Conservation (phyloP, 2,797 vertebrate species). For the Steatocranus sp. region DNA sequence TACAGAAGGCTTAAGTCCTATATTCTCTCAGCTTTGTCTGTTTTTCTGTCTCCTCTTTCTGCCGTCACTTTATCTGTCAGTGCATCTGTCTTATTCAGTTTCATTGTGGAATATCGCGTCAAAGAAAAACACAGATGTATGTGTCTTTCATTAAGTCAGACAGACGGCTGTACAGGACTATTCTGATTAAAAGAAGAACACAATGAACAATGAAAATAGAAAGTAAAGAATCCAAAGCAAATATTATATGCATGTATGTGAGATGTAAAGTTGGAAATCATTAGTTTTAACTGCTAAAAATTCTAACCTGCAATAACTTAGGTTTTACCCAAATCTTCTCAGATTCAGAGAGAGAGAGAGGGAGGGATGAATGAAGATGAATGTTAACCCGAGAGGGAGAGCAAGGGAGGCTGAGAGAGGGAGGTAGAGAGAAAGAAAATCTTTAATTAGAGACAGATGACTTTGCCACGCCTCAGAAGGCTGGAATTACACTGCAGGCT, state of each 20-base stretch:
- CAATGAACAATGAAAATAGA: background rate
- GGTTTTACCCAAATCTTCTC: background rate
- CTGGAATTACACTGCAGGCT: conserved; percentile 72
- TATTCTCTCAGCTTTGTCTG: conserved; percentile 14
- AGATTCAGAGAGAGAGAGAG: background rate
- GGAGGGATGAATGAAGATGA: background rate
- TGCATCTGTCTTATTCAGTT: background rate
- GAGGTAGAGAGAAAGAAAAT: conserved; percentile 36
- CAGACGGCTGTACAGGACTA: background rate
- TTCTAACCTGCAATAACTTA: background rate
- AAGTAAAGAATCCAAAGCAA: background rate
- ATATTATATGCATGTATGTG: background rate
- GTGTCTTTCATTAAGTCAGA: background rate
- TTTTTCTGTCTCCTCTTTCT: background rate
- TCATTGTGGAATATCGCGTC: background rate
- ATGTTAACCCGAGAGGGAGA: background rate
- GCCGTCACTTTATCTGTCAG: background rate
- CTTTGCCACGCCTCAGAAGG: conserved; percentile 69
- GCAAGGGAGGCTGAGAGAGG: background rate
- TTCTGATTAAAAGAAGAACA: background rate
- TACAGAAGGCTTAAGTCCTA: conserved; percentile 20
- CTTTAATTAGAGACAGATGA: conserved; percentile 74
- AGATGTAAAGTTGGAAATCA: background rate
- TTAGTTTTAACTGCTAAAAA: conserved; percentile 2
- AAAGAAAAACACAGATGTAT: background rate